A percentile compares a stretch with the other conserved stretches of the same genome.
phyloP scores from a whole-genome alignment of 2,888 invertebrate genomes.

The Chydorus sphaericus region DNA sequence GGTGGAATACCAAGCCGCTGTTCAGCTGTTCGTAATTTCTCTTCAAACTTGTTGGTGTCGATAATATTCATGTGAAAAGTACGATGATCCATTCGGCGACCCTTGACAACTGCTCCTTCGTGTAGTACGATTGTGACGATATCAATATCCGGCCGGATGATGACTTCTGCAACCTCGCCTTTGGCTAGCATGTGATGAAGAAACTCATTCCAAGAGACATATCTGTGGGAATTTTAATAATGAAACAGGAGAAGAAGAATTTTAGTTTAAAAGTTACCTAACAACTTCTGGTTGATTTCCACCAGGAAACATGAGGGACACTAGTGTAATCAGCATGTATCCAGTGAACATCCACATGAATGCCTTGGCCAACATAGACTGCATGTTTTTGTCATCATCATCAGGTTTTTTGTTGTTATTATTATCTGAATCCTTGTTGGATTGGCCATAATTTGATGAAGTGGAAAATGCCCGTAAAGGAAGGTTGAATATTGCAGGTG shows the following conservation, averaged over 20 bases:
- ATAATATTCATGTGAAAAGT: conserved; percentile 73
- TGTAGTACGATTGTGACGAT: conserved; percentile 69
- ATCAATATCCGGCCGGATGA: conserved; percentile 69
- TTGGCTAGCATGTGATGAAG: conserved; percentile 83
- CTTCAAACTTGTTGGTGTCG: conserved; percentile 72
- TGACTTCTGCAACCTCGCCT: conserved; percentile 81
- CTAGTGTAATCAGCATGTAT: conserved; percentile 54
- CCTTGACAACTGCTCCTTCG: conserved; percentile 75
- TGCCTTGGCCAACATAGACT: conserved; percentile 55
- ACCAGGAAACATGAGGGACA: conserved; percentile 53
- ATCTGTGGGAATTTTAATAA: conserved; percentile 34
- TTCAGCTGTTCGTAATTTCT: conserved; percentile 74
- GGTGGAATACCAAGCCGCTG: conserved; percentile 59
- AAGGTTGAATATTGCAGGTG: too few relatives aligned
- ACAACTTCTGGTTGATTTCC: conserved; percentile 55
- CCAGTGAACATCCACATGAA: conserved; percentile 65
- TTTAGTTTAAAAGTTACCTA: not conserved
- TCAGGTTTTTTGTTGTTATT: conserved; percentile 21
- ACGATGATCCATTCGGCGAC: conserved; percentile 47
- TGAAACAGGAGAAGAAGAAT: not conserved
- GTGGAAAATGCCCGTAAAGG: not conserved
- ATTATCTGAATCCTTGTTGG: not conserved
- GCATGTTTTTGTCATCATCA: conserved; percentile 50
- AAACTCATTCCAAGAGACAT: conserved; percentile 94
- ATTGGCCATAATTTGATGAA: not conserved